These are phyloP conservation scores for Archips crataeganus DNA, from an alignment of 2,888 invertebrate species.

Conservation along the genomic window DNA sequence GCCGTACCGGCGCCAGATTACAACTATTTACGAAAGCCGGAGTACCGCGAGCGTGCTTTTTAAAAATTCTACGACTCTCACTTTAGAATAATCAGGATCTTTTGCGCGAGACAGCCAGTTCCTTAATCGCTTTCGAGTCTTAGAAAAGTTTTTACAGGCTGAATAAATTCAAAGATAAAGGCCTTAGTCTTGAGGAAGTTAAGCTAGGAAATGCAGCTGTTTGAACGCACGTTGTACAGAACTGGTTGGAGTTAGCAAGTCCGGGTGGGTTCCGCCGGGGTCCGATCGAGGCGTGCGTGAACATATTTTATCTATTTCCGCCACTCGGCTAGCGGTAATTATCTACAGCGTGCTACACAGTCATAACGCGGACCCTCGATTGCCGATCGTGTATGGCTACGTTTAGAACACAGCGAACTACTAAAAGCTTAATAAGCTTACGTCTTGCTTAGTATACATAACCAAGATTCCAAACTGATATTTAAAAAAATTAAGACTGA, in stretches of 20 bases:
- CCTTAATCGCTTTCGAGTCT: conserved; percentile 42
- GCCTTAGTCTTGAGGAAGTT: conserved; percentile 39
- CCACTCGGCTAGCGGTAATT: conserved; percentile 70
- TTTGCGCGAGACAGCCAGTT: conserved; percentile 39
- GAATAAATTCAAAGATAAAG: conserved; percentile 42
- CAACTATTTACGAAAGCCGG: conserved; percentile 74
- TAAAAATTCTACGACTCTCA: conserved; percentile 71
- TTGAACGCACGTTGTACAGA: conserved; percentile 34
- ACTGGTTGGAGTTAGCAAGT: conserved; percentile 45
- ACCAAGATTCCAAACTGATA: background rate
- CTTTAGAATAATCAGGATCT: conserved; percentile 45
- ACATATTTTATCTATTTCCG: conserved; percentile 82
- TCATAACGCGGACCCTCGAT: conserved; percentile 66
- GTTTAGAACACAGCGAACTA: conserved; percentile 17
- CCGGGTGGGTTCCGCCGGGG: conserved; percentile 61
- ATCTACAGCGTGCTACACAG: conserved; percentile 74
- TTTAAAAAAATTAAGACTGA: too few species aligned
- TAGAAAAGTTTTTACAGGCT: conserved; percentile 43
- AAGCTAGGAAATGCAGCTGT: conserved; percentile 36
- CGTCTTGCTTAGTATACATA: background rate
- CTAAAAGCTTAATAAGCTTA: background rate
- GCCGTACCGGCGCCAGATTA: conserved; percentile 64
- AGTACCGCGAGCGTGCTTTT: conserved; percentile 70
- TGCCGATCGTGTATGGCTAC: conserved; percentile 27
- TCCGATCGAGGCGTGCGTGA: conserved; percentile 77